Evolutionary conservation across 92 coral and sea anemone genomes (phyloP).

Genomic region (Paramuricea clavata): DNA sequence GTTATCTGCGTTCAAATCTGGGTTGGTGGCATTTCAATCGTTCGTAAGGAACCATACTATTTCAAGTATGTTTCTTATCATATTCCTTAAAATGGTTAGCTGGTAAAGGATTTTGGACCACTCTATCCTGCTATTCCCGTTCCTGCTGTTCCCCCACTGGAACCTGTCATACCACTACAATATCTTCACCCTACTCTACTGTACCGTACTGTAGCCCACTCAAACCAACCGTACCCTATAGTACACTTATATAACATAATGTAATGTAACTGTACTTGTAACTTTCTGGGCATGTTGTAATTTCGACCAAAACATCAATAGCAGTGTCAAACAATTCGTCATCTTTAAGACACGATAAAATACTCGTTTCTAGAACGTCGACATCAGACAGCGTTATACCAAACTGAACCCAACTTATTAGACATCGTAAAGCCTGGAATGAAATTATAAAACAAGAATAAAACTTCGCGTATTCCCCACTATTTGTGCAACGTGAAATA

Average conservation of each 20-base stretch:
- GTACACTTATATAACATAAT: no score
- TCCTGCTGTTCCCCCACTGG: no score
- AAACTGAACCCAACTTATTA: constrained; percentile 97
- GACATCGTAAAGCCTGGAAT: constrained; percentile 82
- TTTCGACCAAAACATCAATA: constrained; percentile 86
- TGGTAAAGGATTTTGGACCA: no score
- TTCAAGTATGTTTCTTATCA: no score
- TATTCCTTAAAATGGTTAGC: no score
- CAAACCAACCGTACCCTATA: background rate
- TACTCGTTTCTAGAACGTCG: constrained; percentile 60
- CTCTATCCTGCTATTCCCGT: no score
- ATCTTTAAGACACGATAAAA: constrained; percentile 76
- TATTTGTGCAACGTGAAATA: no score
- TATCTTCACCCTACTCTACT: background rate
- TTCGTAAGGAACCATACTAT: no score
- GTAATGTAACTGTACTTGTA: constrained; percentile 60
- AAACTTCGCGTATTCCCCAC: background rate
- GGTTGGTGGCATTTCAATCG: no score
- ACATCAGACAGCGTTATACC: constrained; percentile 80
- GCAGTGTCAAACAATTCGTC: constrained; percentile 88
- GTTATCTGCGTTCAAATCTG: no score
- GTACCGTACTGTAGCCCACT: background rate
- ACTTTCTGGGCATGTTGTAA: constrained; percentile 84
- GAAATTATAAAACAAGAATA: background rate
- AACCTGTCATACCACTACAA: no score